A percentile compares a stretch with the other conserved stretches of the same genome.
Evolutionary conservation across 1,140 invertebrate species (phyloP).

Genomic region (Ectropis grisescens): DNA sequence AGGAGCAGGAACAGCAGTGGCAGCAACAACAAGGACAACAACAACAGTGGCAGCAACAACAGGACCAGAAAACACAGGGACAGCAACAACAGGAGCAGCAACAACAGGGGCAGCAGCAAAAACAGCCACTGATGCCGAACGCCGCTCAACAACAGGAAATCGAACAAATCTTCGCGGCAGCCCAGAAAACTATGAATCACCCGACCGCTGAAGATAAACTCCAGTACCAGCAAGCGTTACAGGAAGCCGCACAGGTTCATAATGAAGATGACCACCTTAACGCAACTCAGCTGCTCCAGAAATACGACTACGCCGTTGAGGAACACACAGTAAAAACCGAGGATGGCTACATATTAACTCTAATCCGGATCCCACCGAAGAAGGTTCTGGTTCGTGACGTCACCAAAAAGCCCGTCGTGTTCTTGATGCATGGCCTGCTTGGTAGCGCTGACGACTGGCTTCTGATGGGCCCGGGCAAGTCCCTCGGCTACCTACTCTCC

Average conservation of each 20-base stretch:
- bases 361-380: conserved; percentile 71
- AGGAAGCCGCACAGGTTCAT: conserved; percentile 10
- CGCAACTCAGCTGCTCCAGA: conserved; percentile 37
- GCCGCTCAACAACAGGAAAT: conserved; percentile 26
- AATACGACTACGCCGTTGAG: conserved; percentile 72
- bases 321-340: conserved; percentile 70
- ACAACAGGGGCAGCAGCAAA: too few species aligned
- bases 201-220: conserved; percentile 28
- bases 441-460: conserved; percentile 76
- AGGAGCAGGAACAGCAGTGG: too few species aligned
- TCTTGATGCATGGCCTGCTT: conserved; percentile 77
- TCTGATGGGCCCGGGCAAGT: conserved; percentile 66
- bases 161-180: conserved; percentile 33
- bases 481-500: conserved; percentile 58
- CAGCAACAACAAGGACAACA: too few species aligned
- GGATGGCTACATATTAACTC: conserved; percentile 73
- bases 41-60: too few species aligned
- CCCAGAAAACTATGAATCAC: conserved; percentile 36
- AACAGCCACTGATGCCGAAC: too few species aligned
- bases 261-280: conserved; percentile 28
- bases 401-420: conserved; percentile 47
- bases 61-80: too few species aligned
- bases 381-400: conserved; percentile 10
- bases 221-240: conserved; percentile 27
- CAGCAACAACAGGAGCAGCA: too few species aligned